A percentile compares a stretch with the other conserved stretches of the same genome.
Evolutionary conservation across 1,140 invertebrate genomes (phyloP).

Genomic region (Euura saliciscinereae): DNA sequence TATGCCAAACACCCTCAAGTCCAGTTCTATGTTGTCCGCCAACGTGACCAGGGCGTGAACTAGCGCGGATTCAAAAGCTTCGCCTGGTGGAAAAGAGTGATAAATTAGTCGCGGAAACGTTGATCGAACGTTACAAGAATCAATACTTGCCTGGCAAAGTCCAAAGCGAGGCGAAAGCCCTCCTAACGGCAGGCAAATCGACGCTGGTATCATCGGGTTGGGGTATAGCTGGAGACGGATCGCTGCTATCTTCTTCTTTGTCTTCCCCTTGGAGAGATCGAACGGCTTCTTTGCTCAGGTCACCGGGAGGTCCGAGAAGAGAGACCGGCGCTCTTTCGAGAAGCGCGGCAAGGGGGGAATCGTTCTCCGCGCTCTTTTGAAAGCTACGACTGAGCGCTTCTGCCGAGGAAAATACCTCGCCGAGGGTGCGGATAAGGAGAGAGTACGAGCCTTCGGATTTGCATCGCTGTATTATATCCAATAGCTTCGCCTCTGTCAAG

Average conservation of each 20-base stretch:
- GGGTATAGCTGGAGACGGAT: conserved; percentile 61
- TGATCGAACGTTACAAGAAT: not conserved
- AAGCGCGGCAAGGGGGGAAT: conserved; percentile 56
- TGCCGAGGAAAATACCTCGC: conserved; percentile 74
- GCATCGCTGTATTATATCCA: conserved; percentile 71
- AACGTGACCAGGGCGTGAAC: conserved; percentile 79
- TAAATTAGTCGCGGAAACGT: not conserved
- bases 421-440: conserved; percentile 70
- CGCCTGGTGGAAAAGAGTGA: conserved; percentile 46
- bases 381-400: conserved; percentile 76
- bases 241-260: conserved; percentile 79
- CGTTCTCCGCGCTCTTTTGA: conserved; percentile 56
- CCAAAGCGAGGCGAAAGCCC: conserved; percentile 68
- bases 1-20: conserved; percentile 67
- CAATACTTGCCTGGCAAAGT: conserved; percentile 51
- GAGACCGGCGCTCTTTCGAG: conserved; percentile 58
- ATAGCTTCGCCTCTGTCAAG: conserved; percentile 71
- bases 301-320: conserved; percentile 48
- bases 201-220: conserved; percentile 59
- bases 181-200: conserved; percentile 67
- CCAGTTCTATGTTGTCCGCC: conserved; percentile 75
- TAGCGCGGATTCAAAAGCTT: conserved; percentile 73
- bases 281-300: conserved; percentile 72
- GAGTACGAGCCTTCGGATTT: conserved; percentile 68
- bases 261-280: conserved; percentile 79